These are phyloP conservation scores for Myotis myotis DNA, from an alignment of 2,797 vertebrate genomes.

Conservation along the genomic window DNA sequence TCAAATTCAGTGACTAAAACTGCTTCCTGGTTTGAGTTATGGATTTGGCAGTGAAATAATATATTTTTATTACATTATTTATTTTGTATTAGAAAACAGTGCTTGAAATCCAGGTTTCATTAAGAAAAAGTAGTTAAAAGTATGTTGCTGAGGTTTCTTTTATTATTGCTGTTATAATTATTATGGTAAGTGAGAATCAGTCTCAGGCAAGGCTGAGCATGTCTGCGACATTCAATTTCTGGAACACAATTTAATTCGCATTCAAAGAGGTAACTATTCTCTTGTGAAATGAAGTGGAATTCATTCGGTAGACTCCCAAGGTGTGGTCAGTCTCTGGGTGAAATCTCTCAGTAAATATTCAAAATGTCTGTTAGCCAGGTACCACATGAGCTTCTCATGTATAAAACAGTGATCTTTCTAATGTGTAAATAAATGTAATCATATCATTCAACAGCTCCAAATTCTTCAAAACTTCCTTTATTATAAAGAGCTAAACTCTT, in stretches of 20 bases:
- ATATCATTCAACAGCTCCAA: not conserved
- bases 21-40: not conserved
- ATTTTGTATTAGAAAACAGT: not conserved
- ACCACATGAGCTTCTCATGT: not conserved
- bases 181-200: not conserved
- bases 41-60: not conserved
- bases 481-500: not conserved
- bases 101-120: slow-evolving; percentile 13
- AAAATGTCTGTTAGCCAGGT: not conserved
- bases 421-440: not conserved
- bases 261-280: not conserved
- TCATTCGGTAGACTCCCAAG: not conserved
- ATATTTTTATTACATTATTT: not conserved
- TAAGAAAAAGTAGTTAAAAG: slow-evolving; percentile 39
- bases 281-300: not conserved
- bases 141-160: not conserved
- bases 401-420: not conserved
- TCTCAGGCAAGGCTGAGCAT: not conserved
- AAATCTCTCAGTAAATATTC: not conserved
- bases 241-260: not conserved
- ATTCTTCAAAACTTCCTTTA: not conserved
- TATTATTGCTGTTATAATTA: not conserved
- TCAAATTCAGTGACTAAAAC: not conserved
- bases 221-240: not conserved
- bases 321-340: not conserved